These are phyloP conservation scores for Tanaodytes sp. DNA, from an alignment of 2,888 invertebrate genomes.

Conservation along the genomic window DNA sequence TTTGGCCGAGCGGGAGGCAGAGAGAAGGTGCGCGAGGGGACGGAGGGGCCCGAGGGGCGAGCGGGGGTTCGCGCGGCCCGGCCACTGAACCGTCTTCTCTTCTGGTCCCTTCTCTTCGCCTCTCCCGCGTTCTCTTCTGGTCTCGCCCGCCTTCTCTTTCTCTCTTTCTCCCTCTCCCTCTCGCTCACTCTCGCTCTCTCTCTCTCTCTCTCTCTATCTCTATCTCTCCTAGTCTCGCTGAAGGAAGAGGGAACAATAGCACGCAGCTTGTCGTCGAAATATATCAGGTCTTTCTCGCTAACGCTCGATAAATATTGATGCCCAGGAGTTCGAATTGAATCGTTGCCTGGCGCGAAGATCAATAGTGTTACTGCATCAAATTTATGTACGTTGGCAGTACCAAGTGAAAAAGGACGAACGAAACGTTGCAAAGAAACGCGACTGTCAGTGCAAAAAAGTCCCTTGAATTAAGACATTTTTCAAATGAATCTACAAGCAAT, in stretches of 20 bases:
- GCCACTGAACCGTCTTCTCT: slow-evolving; percentile 68
- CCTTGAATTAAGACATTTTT: too few species aligned
- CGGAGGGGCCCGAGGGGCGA: slow-evolving; percentile 66
- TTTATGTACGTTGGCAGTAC: slow-evolving; percentile 29
- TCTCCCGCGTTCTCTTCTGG: too few species aligned
- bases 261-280: slow-evolving; percentile 51
- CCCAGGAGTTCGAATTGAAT: slow-evolving; percentile 50
- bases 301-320: slow-evolving; percentile 55
- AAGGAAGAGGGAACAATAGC: slow-evolving; percentile 48
- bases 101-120: slow-evolving; percentile 51
- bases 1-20: slow-evolving; percentile 60
- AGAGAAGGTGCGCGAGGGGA: slow-evolving; percentile 66
- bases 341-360: slow-evolving; percentile 45
- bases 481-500: too few species aligned
- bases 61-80: slow-evolving; percentile 55
- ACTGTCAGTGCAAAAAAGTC: too few species aligned
- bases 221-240: slow-evolving; percentile 22
- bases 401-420: too few species aligned
- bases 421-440: too few species aligned
- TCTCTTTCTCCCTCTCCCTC: too few species aligned
- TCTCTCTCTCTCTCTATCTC: slow-evolving; percentile 1
- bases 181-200: too few species aligned
- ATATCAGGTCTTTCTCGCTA: slow-evolving; percentile 48
- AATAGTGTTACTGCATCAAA: slow-evolving; percentile 39
- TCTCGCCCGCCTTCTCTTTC: too few species aligned